Evolutionary conservation across 1,140 invertebrate species (phyloP).

Genomic region (Papilio glaucus): DNA sequence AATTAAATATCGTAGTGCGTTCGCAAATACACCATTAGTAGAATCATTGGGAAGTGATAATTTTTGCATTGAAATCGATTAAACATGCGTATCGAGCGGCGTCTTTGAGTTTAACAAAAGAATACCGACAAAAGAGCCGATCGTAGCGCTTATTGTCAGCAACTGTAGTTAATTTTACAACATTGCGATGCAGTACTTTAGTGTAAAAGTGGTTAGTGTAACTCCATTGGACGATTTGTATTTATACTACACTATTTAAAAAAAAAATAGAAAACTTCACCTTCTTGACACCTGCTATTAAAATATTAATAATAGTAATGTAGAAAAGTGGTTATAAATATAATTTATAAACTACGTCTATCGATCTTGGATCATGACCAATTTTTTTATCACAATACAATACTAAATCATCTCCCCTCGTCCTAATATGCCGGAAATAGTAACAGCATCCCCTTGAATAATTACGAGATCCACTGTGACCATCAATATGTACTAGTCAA

Average conservation of each 20-base stretch:
- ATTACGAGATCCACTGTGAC: no score
- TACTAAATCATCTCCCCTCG: no score
- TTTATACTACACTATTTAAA: not conserved
- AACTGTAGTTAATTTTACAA: constrained; percentile 40
- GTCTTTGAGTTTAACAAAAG: constrained; percentile 62
- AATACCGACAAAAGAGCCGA: constrained; percentile 64
- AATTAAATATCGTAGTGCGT: not conserved
- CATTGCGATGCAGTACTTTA: constrained; percentile 39
- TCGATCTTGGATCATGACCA: no score
- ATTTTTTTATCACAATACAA: no score
- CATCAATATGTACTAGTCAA: no score
- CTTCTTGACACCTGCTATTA: no score
- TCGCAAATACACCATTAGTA: constrained; percentile 44
- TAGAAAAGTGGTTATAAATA: no score
- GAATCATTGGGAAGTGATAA: constrained; percentile 59
- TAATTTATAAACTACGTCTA: no score
- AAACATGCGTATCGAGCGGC: constrained; percentile 63
- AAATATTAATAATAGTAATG: no score
- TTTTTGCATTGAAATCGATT: constrained; percentile 65
- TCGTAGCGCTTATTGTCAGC: constrained; percentile 43
- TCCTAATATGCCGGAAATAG: no score
- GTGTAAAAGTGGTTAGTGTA: constrained; percentile 1
- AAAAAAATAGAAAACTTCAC: no score
- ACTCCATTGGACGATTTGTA: not conserved
- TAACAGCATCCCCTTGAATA: no score